phyloP scores from a whole-genome alignment of 2,888 invertebrate genomes.

The Syritta pipiens region DNA sequence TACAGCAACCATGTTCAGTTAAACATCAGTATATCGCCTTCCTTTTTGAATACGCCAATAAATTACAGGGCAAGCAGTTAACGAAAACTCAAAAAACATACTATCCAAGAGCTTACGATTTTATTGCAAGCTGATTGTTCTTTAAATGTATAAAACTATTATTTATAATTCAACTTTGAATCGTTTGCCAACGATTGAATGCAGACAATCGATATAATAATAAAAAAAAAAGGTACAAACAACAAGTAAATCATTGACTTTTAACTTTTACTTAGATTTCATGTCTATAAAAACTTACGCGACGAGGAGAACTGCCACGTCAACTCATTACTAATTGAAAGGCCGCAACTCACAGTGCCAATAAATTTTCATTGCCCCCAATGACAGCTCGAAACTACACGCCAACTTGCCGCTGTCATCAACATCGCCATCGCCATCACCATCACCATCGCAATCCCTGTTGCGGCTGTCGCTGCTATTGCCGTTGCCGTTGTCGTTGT shows the following conservation, averaged over 20 bases:
- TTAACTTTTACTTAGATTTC: conserved; percentile 26
- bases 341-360: conserved; percentile 33
- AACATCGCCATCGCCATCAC: conserved; percentile 8
- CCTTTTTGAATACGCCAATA: no score
- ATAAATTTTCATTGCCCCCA: conserved; percentile 64
- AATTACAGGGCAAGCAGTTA: conserved; percentile 6
- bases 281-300: conserved; percentile 29
- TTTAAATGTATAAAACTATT: conserved; percentile 24
- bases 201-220: no score
- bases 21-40: no score
- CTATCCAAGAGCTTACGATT: neutral
- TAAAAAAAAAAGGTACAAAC: no score
- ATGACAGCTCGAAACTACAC: conserved; percentile 49
- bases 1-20: no score
- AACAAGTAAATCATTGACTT: conserved; percentile 27
- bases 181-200: no score
- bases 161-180: conserved; percentile 29
- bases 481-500: neutral
- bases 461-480: conserved; percentile 40
- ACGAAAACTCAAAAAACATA: neutral
- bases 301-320: conserved; percentile 14
- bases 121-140: conserved; percentile 9
- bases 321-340: conserved; percentile 45
- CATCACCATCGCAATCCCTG: conserved; percentile 1
- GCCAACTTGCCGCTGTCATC: conserved; percentile 41